Base-by-base conservation (phyloP, 2,113 vertebrate species). In the Rhabdornis inornatus region DNA sequence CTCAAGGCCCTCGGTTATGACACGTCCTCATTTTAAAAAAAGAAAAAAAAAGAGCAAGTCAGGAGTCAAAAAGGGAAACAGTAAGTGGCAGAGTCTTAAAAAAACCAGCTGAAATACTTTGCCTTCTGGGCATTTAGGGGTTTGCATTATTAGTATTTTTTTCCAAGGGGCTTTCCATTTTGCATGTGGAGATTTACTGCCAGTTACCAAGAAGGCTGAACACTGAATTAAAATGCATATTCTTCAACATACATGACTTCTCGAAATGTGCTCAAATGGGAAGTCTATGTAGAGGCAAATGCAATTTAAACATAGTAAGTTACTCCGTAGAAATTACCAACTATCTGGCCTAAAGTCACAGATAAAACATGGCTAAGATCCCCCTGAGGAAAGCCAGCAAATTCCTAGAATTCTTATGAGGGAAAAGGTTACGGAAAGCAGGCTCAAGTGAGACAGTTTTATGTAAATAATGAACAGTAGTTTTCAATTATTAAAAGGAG, bases 371-470 rank as follows among this genome's bases (percentile, higher is more conserved):
- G 60, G 94, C 97, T 93, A 92, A 91, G 92, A 96, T 96, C 42
- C 95, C 97, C 96, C 80, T 87, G 95, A 97, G 98, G 97, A 97
- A 98, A 97, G 97, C 94, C 92, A 97, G 64, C 85, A 96, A 98
- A 98, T 98, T 98, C 98, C 94, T 98, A 95, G 97, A 98, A 98
- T 98, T 98, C 97, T 96, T 98, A 81, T 0, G 10, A 97, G 97
- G 98, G 97, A 96, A 98, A 98, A 98, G 98, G 98, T 98, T 98
- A 98, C 31, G 83, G 97, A 97, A 98, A 97, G 95, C 96, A 97
- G 95, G 93, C 90, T 56, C 95, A 96, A 94, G 97, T 96, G 94
- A 98, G 94, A 95, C 90, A 97, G 92, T 95, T 98, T 98, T 97
- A 95, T 96, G 95, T 98, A 98, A 98, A 98, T 98, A 98, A 97